Evolutionary conservation across 2,888 invertebrate genomes (phyloP).

Genomic region (Crocallis elinguaria): DNA sequence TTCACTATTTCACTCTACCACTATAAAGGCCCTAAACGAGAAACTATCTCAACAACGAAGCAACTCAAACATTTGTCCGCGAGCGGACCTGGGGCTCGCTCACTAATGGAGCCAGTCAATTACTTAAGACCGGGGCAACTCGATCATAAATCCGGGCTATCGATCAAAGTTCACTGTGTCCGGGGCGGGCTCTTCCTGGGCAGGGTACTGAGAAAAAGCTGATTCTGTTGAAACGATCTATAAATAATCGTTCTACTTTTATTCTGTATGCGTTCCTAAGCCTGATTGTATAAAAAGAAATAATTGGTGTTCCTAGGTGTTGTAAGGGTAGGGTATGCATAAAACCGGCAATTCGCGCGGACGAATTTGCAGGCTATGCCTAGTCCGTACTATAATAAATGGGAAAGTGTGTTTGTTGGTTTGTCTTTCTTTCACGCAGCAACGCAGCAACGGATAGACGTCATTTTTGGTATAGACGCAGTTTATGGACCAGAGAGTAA

Average conservation of each 20-base stretch:
- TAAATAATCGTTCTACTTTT: no score
- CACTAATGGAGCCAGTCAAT: slow-evolving; percentile 81
- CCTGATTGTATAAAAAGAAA: neutral
- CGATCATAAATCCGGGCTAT: slow-evolving; percentile 79
- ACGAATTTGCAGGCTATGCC: no score
- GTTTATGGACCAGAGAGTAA: no score
- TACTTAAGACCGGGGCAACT: slow-evolving; percentile 79
- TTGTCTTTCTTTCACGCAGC: no score
- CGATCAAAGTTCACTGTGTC: slow-evolving; percentile 77
- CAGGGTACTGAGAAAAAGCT: slow-evolving; percentile 21
- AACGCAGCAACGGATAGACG: no score
- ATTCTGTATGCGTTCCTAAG: neutral
- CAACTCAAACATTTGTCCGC: slow-evolving; percentile 48
- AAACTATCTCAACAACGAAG: slow-evolving; percentile 7
- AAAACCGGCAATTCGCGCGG: no score
- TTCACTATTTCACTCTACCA: neutral
- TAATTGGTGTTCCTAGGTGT: no score
- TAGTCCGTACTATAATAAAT: no score
- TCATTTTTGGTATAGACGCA: no score
- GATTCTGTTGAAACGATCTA: no score
- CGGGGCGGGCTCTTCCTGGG: slow-evolving; percentile 42
- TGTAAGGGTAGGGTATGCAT: no score
- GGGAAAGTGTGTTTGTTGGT: no score
- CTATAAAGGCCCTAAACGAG: neutral
- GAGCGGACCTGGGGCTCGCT: slow-evolving; percentile 45